Conservation (phyloP, 2,113 vertebrate genomes). For the Dunckerocampus dactyliophorus region DNA sequence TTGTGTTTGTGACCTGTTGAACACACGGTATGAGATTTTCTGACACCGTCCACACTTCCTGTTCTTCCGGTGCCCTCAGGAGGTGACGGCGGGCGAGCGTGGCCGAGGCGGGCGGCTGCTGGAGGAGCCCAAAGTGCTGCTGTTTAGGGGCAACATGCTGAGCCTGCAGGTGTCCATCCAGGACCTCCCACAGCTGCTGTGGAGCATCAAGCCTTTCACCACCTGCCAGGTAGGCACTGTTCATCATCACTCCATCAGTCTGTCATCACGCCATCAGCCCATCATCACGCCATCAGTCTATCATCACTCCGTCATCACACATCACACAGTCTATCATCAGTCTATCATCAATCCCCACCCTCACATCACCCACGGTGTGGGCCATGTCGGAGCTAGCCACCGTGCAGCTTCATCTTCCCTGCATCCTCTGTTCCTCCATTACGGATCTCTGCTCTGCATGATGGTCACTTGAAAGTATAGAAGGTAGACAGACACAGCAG, state of each 20-base stretch:
- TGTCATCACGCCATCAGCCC: too few species aligned
- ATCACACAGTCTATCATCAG: too few species aligned
- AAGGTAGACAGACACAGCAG: not conserved
- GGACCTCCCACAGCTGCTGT: slow-evolving; percentile 89
- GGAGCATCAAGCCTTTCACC: slow-evolving; percentile 94
- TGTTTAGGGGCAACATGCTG: slow-evolving; percentile 85
- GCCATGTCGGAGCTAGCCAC: too few species aligned
- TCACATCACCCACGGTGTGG: too few species aligned
- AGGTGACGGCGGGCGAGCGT: slow-evolving; percentile 80
- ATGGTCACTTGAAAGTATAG: slow-evolving; percentile 7
- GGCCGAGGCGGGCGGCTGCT: slow-evolving; percentile 84
- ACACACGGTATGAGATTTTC: not conserved
- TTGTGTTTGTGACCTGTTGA: not conserved
- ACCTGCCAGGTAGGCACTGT: slow-evolving; percentile 83
- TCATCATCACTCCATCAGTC: too few species aligned
- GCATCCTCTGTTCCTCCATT: too few species aligned
- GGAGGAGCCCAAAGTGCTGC: slow-evolving; percentile 87
- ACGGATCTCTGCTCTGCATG: too few species aligned
- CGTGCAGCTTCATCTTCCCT: too few species aligned
- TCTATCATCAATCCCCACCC: too few species aligned
- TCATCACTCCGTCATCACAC: too few species aligned
- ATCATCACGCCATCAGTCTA: too few species aligned
- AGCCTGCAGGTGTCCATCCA: slow-evolving; percentile 93
- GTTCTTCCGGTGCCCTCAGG: slow-evolving; percentile 64
- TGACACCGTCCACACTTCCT: not conserved